Evolutionary conservation across 2,797 vertebrate species (phyloP).

Genomic region (Phrynocephalus vlangalii): DNA sequence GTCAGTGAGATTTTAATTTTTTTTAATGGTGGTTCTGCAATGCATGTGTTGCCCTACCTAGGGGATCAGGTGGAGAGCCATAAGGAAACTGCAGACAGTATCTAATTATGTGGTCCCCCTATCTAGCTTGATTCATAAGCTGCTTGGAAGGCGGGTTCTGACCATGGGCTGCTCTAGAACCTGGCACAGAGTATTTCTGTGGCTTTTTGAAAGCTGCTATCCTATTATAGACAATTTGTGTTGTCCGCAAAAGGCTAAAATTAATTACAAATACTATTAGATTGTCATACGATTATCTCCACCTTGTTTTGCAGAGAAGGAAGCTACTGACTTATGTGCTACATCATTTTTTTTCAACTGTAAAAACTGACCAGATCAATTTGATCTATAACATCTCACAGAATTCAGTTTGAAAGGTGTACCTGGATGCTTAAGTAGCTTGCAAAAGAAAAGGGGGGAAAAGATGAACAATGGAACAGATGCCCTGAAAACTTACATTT

Average conservation of each 20-base stretch:
- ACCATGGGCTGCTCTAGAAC: background rate
- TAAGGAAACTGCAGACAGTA: background rate
- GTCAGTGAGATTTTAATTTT: background rate
- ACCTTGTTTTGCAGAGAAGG: background rate
- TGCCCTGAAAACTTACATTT: no score
- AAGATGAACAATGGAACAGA: constrained; percentile 26
- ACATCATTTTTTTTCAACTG: constrained; percentile 5
- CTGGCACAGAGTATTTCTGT: constrained; percentile 22
- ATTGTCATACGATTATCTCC: background rate
- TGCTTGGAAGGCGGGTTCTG: no score
- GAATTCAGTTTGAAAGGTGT: constrained; percentile 57
- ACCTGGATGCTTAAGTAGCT: constrained; percentile 17
- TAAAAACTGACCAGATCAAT: constrained; percentile 47
- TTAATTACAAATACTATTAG: background rate
- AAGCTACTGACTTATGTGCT: constrained; percentile 16
- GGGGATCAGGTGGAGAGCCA: no score
- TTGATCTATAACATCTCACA: constrained; percentile 44
- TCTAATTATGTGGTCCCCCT: background rate
- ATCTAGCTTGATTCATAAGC: background rate
- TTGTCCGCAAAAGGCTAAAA: constrained; percentile 47
- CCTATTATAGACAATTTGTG: constrained; percentile 4
- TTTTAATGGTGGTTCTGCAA: background rate
- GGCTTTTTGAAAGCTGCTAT: constrained; percentile 47
- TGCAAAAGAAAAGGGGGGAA: constrained; percentile 37
- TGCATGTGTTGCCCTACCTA: no score